Evolutionary conservation across 2,888 invertebrate species (phyloP), one percentile per base, ranked within the genome.

Genomic region (Smittia aterrima): DNA sequence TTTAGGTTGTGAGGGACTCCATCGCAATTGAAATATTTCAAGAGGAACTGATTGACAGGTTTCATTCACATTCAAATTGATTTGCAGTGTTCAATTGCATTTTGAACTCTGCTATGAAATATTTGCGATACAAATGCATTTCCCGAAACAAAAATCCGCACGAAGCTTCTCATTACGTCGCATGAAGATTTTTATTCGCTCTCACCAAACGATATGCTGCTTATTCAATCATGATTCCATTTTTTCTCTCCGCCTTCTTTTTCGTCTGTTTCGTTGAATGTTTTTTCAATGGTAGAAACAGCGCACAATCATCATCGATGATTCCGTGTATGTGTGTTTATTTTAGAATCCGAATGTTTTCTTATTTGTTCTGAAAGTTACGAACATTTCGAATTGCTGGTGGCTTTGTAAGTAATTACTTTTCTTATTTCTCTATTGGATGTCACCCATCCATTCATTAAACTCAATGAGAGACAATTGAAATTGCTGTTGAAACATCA

Each of bases 341-440:
- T 20, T 22, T 58, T 18, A 1, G 3, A 4, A n/a, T 11, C 20
- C 16, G 7, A 58, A 58, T 58, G 9, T 58, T 58, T 47, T 58
- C 18, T 58, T 58, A 4, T 20, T 58, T 18, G 18, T 9, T 9
- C 4, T 32, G 32, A 9, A 32, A 32, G 6, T 9, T 38, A 7
- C 11, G 6, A 6, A 7, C 38, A 38, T 38, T 38, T 38, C 32
- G 9, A 32, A 32, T 18, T 11, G 53, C 18, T 18, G 7, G 27
- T 18, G 66, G 20, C 16, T 22, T 68, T n/a, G 25, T 41, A 68
- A 68, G 54, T 70, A 70, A 70, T 70, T 70, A 70, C 70, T 70
- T 70, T 70, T 70, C 53, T 54, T 54, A 54, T 70, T 27, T 24
- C 27, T 25, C 16, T 22, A 58, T 22, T 18, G 22, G 24, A 53